These are phyloP conservation scores for Prochilodus magdalenae DNA, from an alignment of 2,113 vertebrate species.

Conservation along the genomic window DNA sequence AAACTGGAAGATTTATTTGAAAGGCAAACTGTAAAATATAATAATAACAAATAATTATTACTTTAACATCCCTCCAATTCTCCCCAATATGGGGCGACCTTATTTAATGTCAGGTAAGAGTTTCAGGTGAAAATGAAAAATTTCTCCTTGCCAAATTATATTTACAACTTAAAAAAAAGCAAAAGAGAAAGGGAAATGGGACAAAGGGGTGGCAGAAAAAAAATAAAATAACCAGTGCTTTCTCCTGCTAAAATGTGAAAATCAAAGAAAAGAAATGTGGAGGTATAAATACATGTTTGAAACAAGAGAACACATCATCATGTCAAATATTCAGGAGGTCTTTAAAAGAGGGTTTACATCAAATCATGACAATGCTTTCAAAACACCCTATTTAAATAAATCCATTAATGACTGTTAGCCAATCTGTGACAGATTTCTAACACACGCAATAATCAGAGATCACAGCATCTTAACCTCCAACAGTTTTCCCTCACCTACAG, in stretches of 20 bases:
- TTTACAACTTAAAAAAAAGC: constrained; percentile 75
- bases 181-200: constrained; percentile 59
- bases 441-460: background rate
- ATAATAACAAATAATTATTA: constrained; percentile 69
- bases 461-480: background rate
- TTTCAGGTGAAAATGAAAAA: constrained; percentile 67
- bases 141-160: constrained; percentile 72
- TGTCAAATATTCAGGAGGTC: constrained; percentile 35
- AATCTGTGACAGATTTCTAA: background rate
- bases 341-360: background rate
- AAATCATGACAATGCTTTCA: background rate
- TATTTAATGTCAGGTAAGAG: constrained; percentile 70
- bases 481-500: background rate
- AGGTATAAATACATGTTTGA: constrained; percentile 53
- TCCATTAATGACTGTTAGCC: background rate
- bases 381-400: background rate
- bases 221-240: no score
- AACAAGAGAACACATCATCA: constrained; percentile 6
- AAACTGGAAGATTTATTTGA: constrained; percentile 76
- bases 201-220: constrained; percentile 6
- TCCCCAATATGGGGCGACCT: constrained; percentile 84
- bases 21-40: constrained; percentile 74
- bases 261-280: constrained; percentile 10
- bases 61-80: constrained; percentile 60
- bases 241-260: constrained; percentile 59